Evolutionary conservation across 2,113 vertebrate species (phyloP).

Genomic region (Triplophysa tibetana): DNA sequence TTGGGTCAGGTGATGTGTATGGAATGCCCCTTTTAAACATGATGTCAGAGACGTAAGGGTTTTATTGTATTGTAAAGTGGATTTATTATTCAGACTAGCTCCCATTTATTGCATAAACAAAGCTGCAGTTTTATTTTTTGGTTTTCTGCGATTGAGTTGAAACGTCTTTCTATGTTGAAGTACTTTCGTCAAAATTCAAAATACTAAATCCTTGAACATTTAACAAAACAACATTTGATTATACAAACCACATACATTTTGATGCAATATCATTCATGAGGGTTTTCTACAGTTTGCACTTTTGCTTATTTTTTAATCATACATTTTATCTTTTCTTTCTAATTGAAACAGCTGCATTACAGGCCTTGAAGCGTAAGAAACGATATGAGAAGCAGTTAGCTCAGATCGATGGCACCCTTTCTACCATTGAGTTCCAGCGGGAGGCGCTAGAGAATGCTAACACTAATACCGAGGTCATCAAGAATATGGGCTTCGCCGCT

Average conservation of each 20-base stretch:
- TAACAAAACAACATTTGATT: background rate
- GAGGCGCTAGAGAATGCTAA: conserved; percentile 98
- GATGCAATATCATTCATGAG: too few species aligned
- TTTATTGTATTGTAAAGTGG: background rate
- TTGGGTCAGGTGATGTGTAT: conserved; percentile 5
- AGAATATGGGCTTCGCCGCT: conserved; percentile 95
- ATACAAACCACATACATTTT: too few species aligned
- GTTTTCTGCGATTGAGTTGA: background rate
- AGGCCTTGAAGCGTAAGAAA: conserved; percentile 97
- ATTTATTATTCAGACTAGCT: background rate
- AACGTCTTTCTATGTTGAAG: background rate
- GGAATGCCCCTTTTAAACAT: background rate
- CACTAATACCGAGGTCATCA: conserved; percentile 99
- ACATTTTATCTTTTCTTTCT: background rate
- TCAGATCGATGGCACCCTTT: conserved; percentile 94
- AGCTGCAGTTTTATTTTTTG: background rate
- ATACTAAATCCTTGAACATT: background rate
- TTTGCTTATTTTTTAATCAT: background rate
- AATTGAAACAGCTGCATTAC: conserved; percentile 82
- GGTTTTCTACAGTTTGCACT: background rate
- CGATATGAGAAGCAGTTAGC: conserved; percentile 94
- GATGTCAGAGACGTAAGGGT: background rate
- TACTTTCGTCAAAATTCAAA: background rate
- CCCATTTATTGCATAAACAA: background rate
- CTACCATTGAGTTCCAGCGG: conserved; percentile 96